Percentiles rank a stretch among this genome's conserved stretches.
These are phyloP conservation scores for Sphaerophoria taeniata DNA, from an alignment of 2,888 invertebrate genomes.

Conservation along the genomic window DNA sequence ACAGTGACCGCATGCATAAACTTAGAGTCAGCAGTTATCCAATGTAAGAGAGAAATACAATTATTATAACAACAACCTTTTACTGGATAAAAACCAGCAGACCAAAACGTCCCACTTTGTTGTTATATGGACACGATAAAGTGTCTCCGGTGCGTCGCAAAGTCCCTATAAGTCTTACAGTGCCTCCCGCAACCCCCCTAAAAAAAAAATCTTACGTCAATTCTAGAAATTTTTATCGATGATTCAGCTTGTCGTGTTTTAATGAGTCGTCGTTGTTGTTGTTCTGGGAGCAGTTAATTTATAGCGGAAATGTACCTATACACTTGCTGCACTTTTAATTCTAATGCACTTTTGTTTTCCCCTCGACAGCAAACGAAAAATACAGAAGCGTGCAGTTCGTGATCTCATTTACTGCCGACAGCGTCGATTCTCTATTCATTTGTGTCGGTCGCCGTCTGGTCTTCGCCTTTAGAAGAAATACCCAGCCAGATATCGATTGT, in stretches of 20 bases:
- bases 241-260: constrained; percentile 45
- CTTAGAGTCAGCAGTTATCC: background rate
- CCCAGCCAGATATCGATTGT: constrained; percentile 60
- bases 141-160: constrained; percentile 1
- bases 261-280: constrained; percentile 2
- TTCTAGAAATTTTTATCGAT: constrained; percentile 60
- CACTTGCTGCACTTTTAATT: constrained; percentile 31
- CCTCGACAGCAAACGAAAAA: background rate
- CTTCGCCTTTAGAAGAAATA: constrained; percentile 3
- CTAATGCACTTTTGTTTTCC: constrained; percentile 17
- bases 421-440: background rate
- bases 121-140: background rate
- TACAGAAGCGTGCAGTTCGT: constrained; percentile 20
- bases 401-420: constrained; percentile 50
- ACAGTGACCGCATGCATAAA: constrained; percentile 23
- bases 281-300: constrained; percentile 37
- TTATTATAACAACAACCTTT: background rate
- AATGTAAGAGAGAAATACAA: constrained; percentile 26
- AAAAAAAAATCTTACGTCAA: constrained; percentile 53
- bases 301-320: constrained; percentile 39
- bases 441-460: constrained; percentile 12
- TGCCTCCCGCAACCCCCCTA: constrained; percentile 28
- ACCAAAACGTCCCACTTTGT: constrained; percentile 22
- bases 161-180: background rate
- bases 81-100: constrained; percentile 10